Percentiles rank a stretch among this genome's conserved stretches.
Conservation (phyloP, 2,888 invertebrate species). For the Leucoptera coffeella region DNA sequence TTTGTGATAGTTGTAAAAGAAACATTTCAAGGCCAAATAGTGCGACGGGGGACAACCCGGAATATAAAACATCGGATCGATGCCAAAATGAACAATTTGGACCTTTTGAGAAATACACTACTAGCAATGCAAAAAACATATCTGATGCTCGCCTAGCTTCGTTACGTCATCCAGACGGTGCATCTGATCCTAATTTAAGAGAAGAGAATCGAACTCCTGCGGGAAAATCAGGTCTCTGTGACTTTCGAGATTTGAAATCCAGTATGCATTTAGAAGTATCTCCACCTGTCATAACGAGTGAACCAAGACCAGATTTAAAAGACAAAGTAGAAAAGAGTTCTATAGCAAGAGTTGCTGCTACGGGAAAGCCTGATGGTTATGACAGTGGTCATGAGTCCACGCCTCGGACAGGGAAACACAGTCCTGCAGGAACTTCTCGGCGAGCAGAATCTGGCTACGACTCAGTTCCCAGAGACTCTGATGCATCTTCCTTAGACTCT, state of each 20-base stretch:
- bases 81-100: slow-evolving; percentile 43
- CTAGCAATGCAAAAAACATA: slow-evolving; percentile 32
- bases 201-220: slow-evolving; percentile 62
- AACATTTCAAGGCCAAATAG: slow-evolving; percentile 64
- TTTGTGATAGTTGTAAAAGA: slow-evolving; percentile 70
- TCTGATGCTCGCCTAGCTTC: slow-evolving; percentile 60
- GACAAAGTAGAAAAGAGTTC: slow-evolving; percentile 58
- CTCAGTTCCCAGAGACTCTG: slow-evolving; percentile 82
- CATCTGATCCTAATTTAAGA: slow-evolving; percentile 84
- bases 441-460: slow-evolving; percentile 89
- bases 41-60: slow-evolving; percentile 59
- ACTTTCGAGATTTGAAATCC: slow-evolving; percentile 53
- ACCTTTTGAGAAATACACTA: slow-evolving; percentile 60
- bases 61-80: slow-evolving; percentile 51
- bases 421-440: slow-evolving; percentile 69
- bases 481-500: slow-evolving; percentile 82
- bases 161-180: slow-evolving; percentile 84
- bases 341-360: slow-evolving; percentile 59
- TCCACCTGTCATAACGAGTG: slow-evolving; percentile 52
- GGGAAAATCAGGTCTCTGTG: slow-evolving; percentile 56
- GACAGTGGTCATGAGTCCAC: slow-evolving; percentile 82
- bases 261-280: slow-evolving; percentile 41
- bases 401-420: slow-evolving; percentile 74
- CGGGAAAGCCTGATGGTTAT: slow-evolving; percentile 68
- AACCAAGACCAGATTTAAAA: slow-evolving; percentile 55